A percentile compares a stretch with the other conserved stretches of the same genome.
Conservation (phyloP, 2,797 vertebrate species). For the Trichosurus vulpecula region DNA sequence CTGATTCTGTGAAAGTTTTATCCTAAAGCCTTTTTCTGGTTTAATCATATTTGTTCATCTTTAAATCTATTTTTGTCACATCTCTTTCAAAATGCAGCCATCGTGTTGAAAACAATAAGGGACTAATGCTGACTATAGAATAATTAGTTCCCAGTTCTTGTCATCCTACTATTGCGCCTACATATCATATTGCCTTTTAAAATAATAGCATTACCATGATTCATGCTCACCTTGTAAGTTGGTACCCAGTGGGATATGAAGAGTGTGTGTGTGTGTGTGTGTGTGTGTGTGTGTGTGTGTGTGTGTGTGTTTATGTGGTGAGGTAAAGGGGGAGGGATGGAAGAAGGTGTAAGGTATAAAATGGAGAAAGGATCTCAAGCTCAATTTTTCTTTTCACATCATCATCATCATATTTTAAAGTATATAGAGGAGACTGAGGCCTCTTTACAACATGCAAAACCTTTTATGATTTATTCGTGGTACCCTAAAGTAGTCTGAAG, state of each 20-base stretch:
- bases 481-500: neutral
- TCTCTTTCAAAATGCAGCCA: conserved; percentile 7
- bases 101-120: neutral
- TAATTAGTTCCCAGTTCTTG: neutral
- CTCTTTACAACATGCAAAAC: neutral
- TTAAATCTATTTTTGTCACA: conserved; percentile 14
- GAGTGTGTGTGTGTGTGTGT: neutral
- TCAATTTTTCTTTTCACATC: neutral
- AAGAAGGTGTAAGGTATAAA: neutral
- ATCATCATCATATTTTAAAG: conserved; percentile 7
- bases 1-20: neutral
- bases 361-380: neutral
- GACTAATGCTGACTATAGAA: conserved; percentile 11
- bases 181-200: conserved; percentile 11
- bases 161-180: neutral
- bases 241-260: neutral
- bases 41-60: conserved; percentile 44
- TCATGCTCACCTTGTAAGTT: neutral
- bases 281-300: neutral
- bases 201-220: conserved; percentile 10
- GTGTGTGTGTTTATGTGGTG: neutral
- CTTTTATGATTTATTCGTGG: neutral
- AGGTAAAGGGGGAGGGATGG: neutral
- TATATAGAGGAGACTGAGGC: neutral
- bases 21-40: conserved; percentile 6